Evolutionary conservation across 1,140 invertebrate genomes (phyloP), one percentile per base, ranked within the genome.

Genomic region (Caenorhabditis brenneri): DNA sequence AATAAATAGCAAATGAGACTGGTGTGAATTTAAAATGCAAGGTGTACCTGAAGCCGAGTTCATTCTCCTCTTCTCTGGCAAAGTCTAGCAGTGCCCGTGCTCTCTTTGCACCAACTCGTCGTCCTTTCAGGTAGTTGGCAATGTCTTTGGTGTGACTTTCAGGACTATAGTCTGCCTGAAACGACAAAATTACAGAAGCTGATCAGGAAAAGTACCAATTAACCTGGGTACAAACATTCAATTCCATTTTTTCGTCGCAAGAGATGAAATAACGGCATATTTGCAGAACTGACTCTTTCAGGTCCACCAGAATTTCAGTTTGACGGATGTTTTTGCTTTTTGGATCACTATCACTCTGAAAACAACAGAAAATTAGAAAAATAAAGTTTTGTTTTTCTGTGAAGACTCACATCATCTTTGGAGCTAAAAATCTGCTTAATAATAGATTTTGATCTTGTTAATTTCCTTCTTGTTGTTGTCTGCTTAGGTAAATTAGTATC

Each of bases 281-380:
- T 93, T 94, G 93, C 16, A 93, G 88, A 82, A 99, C 96, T n/a
- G 96, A 95, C 92, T 99, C 97, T 85, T 97, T 93, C 16, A 99
- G 92, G 92, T 99, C 96, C 0, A 99, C 96, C 65, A 99, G 92
- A 51, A 91, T 80, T 87, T 94, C 94, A 91, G 95, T 95, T 92
- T 99, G 97, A 84, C 95, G 94, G 81, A 99, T 95, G 93, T 99
- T 99, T 92, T 99, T 99, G 81, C 94, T 95, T 91, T 96, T 96
- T 27, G 95, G 93, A 91, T 90, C 91, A 46, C 81, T 85, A 16
- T 82, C 84, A 58, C 22, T 65, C 87, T 89, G 53, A 55, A 85
- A 69, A 69, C n/a, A n/a, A n/a, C 29, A 22, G 12, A n/a, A 5
- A 0, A 39, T n/a, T 46, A 24, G 1, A 6, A 31, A 39, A 46